Base-by-base conservation (phyloP, 2,797 vertebrate species). In the Myripristis murdjan region DNA sequence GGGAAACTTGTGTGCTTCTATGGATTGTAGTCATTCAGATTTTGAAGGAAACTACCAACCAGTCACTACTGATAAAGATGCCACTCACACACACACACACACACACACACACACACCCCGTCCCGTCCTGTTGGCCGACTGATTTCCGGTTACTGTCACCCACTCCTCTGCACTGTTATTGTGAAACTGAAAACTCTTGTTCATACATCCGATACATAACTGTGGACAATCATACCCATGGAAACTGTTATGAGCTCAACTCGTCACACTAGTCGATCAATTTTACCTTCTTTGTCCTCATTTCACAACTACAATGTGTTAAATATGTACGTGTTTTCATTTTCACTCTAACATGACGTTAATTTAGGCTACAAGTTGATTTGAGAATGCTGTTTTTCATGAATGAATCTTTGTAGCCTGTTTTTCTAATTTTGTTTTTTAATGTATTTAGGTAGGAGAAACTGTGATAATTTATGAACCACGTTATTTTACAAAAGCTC, bases 211-310 rank as follows among this genome's bases (percentile, higher is more conserved):
- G 82, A 64, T 63, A 61, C 74, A 59, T 83, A 73, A 83, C 43
- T 9, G 6, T 87, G 87, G 87, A 92, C 88, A 81, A 76, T 91
- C 87, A 78, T 85, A 75, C 60, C 77, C 87, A 73, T 91, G 84
- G 72, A 87, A 88, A 75, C 81, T 84, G 64, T 68, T 76, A 61
- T 74, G 70, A 83, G 68, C 65, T 77, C 63, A 43, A 57, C 77
- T 88, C 70, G 61, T 89, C 73, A 67, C 23, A 55, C 61, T 65
- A 62, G 47, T 80, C n/a, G 22, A 53, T 70, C 28, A 16, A 6
- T 73, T 73, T 59, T 48, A n/a, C 23, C 22, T 41, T 56, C 37
- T 56, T 63, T 60, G 41, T 57, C 52, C 66, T 89, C 70, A 81
- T 88, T 80, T 78, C 31, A 83, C 66, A 79, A 68, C 16, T 35